Evolutionary conservation across 2,113 vertebrate species (phyloP), one percentile per base, ranked within the genome.

Genomic region (Ammodytes marinus): DNA sequence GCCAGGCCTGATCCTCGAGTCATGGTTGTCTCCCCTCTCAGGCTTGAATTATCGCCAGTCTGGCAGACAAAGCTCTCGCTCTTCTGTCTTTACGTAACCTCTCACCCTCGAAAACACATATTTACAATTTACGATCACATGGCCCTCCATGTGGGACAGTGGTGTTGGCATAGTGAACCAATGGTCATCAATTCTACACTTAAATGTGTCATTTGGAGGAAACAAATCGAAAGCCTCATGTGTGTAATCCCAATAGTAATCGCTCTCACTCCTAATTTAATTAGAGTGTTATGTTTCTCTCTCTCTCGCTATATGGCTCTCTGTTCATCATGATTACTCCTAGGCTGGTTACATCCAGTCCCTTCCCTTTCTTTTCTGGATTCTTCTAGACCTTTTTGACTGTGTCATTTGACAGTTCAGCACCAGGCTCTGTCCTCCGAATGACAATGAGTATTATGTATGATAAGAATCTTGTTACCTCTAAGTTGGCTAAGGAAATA

Each of bases 71-170:
- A 86, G 79, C 80, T 72, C 66, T 82, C 54, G 68, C 79, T 92
- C 88, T 88, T 92, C 84, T 92, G 55, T 76, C 84, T 88, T 92
- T 93, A 92, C 60, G 57, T 91, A 92, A 92, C 84, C 63, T 67
- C 64, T 83, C 68, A 69, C 81, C 82, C 68, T 68, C 68, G 47
- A 63, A 71, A 85, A 69, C 67, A 39, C 47, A 47, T 35, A 76
- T 55, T 74, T 57, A 74, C 61, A 60, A 40, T 60, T 69, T 69
- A 67, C 14, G 2, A 37, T 82, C 70, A 79, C 79, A 61, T 59
- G 53, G 60, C 27, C 27, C 27, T 27, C 27, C 27, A 27, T 27
- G 64, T 37, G n/a, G 12, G 13, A 54, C 53, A 53, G 14, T 72
- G 61, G 40, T 42, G 77, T 63, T 54, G 43, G 6, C 35, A 60